A percentile compares a stretch with the other conserved stretches of the same genome.
Conservation (phyloP, 2,113 vertebrate species). For the Siphamia tubifer region DNA sequence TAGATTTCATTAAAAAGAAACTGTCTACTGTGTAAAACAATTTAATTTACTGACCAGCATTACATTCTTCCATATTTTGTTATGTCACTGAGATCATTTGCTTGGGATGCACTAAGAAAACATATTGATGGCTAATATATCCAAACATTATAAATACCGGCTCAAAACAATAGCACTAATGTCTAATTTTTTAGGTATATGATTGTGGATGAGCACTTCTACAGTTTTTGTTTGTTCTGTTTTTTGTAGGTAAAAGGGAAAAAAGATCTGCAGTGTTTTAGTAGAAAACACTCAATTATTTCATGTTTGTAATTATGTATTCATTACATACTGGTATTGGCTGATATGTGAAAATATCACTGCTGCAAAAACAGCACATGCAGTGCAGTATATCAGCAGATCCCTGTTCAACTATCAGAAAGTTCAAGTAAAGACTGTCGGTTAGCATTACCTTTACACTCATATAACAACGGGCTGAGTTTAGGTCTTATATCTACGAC, state of each 20-base stretch:
- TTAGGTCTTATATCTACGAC: slow-evolving; percentile 8
- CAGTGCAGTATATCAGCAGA: no score
- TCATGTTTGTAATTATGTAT: not conserved
- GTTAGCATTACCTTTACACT: slow-evolving; percentile 26
- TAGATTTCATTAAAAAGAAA: no score
- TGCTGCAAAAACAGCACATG: not conserved
- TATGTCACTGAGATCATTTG: slow-evolving; percentile 5
- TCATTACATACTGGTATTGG: not conserved
- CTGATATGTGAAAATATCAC: not conserved
- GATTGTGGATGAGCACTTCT: not conserved
- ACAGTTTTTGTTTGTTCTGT: not conserved
- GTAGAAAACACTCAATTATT: not conserved
- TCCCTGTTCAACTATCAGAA: slow-evolving; percentile 17
- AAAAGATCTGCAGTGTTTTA: not conserved
- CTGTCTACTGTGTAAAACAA: no score
- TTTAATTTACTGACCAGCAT: no score
- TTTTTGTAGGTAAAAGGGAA: not conserved
- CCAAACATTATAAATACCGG: not conserved
- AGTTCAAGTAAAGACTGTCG: slow-evolving; percentile 65
- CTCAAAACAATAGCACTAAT: not conserved
- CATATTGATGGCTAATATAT: not conserved
- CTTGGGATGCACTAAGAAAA: not conserved
- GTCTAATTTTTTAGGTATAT: not conserved
- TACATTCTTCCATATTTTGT: slow-evolving; percentile 2
- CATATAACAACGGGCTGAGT: slow-evolving; percentile 16